Base-by-base conservation (phyloP, 1,140 invertebrate genomes). In the Helicorthomorpha holstii region DNA sequence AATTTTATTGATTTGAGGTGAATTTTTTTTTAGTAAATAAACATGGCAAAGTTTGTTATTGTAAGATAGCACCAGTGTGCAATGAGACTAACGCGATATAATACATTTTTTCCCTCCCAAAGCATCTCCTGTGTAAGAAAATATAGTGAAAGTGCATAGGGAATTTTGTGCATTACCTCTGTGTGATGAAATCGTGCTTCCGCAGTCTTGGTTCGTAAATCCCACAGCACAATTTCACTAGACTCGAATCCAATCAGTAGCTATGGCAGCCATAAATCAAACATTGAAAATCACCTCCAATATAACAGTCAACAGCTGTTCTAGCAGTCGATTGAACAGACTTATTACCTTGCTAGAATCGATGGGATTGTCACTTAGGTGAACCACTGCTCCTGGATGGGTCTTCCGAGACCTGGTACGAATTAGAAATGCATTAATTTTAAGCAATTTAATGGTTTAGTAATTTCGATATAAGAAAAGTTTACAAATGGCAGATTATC, bases 161-260 rank as follows among this genome's bases (percentile, higher is more conserved):
- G 29, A 7, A 7, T 16, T 51, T 60, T 59, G n/a, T n/a, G n/a
- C n/a, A n/a, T 52, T 59, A 71, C 69, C 63, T 72, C 70, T 43
- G 63, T 56, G 59, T 64, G 77, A 69, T 88, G 77, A 70, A 78
- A 87, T 63, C 89, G 76, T 63, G 81, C 76, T 59, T 96, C 91
- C 16, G 85, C 87, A 50, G 64, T 68, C 65, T 82, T 82, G 51
- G 72, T 80, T 58, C 82, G 81, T 56, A 99, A 74, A 72, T 98
- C 93, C 95, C 95, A 99, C 51, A 96, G 73, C 22, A 92, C 90
- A 59, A 98, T 78, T 64, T 85, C 80, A 26, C 96, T 95, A 56
- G 80, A 80, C 71, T 98, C 92, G 73, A 85, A 99, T 53, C 88
- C 94, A 68, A 99, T 93, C 63, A 98, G 74, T 61, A 99, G 75